phyloP scores from a whole-genome alignment of 2,888 invertebrate species.

The Hedya salicella region DNA sequence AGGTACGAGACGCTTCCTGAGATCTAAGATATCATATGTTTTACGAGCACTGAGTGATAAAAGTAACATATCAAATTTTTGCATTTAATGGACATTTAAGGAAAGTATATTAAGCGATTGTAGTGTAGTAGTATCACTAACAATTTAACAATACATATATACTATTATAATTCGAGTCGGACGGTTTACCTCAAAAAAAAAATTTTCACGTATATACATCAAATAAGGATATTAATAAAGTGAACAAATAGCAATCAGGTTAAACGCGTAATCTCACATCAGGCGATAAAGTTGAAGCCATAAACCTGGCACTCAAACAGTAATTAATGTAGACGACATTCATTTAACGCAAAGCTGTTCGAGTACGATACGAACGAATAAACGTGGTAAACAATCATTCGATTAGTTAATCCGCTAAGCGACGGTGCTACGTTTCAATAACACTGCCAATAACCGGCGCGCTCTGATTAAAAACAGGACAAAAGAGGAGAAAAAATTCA shows the following conservation, averaged over 20 bases:
- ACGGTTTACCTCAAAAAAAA: no score
- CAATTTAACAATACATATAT: no score
- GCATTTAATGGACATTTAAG: no score
- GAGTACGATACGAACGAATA: constrained; percentile 66
- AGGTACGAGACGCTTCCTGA: constrained; percentile 40
- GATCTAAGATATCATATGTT: constrained; percentile 17
- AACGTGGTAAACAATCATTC: constrained; percentile 71
- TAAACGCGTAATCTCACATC: constrained; percentile 74
- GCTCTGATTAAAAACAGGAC: constrained; percentile 67
- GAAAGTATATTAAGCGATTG: no score
- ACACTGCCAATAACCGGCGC: constrained; percentile 56
- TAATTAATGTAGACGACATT: constrained; percentile 79
- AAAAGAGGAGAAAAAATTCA: constrained; percentile 54
- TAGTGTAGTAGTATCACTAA: no score
- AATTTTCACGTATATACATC: neutral
- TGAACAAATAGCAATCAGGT: constrained; percentile 59
- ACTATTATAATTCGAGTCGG: no score
- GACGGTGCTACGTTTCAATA: constrained; percentile 60
- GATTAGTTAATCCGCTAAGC: constrained; percentile 72
- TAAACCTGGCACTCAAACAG: constrained; percentile 77
- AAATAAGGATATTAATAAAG: constrained; percentile 46
- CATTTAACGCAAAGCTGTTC: constrained; percentile 72
- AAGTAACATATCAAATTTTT: neutral
- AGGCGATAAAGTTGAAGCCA: constrained; percentile 72
- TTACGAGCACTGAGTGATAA: neutral